Percentiles rank a stretch among this genome's conserved stretches.
Conservation (phyloP, 2,888 invertebrate species). For the Uloborus plumipes region DNA sequence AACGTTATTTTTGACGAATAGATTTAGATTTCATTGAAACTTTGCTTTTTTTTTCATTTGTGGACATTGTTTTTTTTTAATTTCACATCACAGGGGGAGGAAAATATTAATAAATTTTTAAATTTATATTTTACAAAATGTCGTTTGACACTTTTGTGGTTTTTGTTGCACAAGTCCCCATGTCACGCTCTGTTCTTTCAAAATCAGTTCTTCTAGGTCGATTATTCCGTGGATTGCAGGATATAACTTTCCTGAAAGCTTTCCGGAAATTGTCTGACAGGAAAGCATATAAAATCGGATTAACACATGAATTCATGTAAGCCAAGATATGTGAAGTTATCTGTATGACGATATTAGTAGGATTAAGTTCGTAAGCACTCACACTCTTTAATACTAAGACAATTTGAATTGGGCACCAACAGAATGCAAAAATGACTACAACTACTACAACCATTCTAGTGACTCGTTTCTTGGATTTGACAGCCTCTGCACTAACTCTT, state of each 20-base stretch:
- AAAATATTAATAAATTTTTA: not conserved
- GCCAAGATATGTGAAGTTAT: conserved; percentile 74
- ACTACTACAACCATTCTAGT: conserved; percentile 93
- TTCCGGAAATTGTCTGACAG: conserved; percentile 94
- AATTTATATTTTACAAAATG: conserved; percentile 38
- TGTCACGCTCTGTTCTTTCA: conserved; percentile 52
- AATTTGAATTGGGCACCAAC: conserved; percentile 94
- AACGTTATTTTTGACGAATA: too few relatives aligned
- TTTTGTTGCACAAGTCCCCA: conserved; percentile 53
- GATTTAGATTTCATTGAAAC: too few relatives aligned
- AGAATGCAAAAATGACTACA: conserved; percentile 90
- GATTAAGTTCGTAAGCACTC: conserved; percentile 77
- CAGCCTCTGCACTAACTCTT: conserved; percentile 83
- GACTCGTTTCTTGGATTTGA: conserved; percentile 87
- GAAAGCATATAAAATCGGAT: conserved; percentile 94
- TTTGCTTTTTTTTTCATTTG: too few relatives aligned
- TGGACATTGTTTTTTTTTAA: too few relatives aligned
- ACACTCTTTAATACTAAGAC: conserved; percentile 85
- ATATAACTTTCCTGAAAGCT: conserved; percentile 78
- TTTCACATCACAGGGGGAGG: not conserved
- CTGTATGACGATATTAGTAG: conserved; percentile 71
- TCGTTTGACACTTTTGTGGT: conserved; percentile 60
- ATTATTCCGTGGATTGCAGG: conserved; percentile 57
- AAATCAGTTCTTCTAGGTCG: conserved; percentile 15
- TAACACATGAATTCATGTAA: conserved; percentile 94